These are phyloP conservation scores for Staurois parvus DNA, from an alignment of 2,797 vertebrate species.

Conservation along the genomic window DNA sequence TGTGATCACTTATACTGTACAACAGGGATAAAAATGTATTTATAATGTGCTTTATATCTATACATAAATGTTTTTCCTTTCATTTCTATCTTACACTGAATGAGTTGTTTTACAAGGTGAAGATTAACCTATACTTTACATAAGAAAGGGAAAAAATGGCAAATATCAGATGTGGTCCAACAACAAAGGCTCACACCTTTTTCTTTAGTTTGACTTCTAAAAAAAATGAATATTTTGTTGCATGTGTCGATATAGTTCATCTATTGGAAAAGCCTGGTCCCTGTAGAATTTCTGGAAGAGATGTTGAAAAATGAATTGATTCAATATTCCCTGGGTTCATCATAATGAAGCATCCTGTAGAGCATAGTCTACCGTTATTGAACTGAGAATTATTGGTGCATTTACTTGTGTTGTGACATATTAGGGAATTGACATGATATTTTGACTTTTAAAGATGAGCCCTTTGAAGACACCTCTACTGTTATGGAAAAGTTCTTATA, in stretches of 20 bases:
- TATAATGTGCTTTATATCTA: too few species aligned
- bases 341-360: conserved; percentile 31
- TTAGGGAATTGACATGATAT: background rate
- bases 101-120: too few species aligned
- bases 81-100: too few species aligned
- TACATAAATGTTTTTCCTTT: too few species aligned
- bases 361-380: background rate
- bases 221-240: background rate
- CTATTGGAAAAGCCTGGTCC: conserved; percentile 27
- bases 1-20: too few species aligned
- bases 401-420: background rate
- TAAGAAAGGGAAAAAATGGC: too few species aligned
- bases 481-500: background rate
- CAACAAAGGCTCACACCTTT: too few species aligned
- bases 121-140: too few species aligned
- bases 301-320: conserved; percentile 27
- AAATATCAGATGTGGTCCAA: too few species aligned
- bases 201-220: too few species aligned
- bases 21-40: too few species aligned
- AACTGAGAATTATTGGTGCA: conserved; percentile 32
- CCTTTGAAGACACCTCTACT: background rate
- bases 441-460: background rate
- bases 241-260: conserved; percentile 10
- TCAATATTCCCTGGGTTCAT: conserved; percentile 20
- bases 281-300: conserved; percentile 31